These are phyloP conservation scores for Hycleus cichorii DNA, from an alignment of 1,140 invertebrate species.

Conservation along the genomic window DNA sequence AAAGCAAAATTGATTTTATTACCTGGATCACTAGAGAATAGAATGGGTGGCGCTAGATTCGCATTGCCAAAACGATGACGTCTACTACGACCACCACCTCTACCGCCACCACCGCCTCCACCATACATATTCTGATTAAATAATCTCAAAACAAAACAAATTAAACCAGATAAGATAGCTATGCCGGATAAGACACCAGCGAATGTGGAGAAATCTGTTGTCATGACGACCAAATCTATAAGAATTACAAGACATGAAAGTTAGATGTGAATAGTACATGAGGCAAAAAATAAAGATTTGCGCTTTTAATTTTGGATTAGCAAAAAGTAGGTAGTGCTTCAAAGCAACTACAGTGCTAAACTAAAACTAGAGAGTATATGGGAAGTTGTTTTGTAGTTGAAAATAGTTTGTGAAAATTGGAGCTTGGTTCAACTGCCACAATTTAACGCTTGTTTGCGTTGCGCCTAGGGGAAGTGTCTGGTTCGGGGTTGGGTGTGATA, in stretches of 20 bases:
- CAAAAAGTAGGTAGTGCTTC: no score
- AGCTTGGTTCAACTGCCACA: no score
- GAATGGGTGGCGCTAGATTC: constrained; percentile 68
- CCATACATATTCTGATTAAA: constrained; percentile 65
- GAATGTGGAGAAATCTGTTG: constrained; percentile 72
- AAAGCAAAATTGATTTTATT: constrained; percentile 11
- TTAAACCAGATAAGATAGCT: constrained; percentile 70
- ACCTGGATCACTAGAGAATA: constrained; percentile 76
- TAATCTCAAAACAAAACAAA: constrained; percentile 78
- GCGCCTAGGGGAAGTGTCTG: no score
- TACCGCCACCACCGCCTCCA: background rate
- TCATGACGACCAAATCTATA: constrained; percentile 70
- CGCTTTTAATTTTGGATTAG: no score
- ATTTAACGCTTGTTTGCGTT: no score
- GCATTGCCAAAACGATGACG: constrained; percentile 69
- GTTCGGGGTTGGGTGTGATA: no score
- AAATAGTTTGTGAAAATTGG: no score
- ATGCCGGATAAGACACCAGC: constrained; percentile 73
- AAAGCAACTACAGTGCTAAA: no score
- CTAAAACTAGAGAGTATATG: no score
- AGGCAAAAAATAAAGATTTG: no score
- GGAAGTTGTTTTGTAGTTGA: no score
- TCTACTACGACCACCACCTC: constrained; percentile 32
- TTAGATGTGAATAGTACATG: background rate
- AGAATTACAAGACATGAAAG: constrained; percentile 17